A percentile compares a stretch with the other conserved stretches of the same genome.
These are phyloP conservation scores for Oreocharis arfaki DNA, from an alignment of 2,113 vertebrate genomes.

Conservation along the genomic window DNA sequence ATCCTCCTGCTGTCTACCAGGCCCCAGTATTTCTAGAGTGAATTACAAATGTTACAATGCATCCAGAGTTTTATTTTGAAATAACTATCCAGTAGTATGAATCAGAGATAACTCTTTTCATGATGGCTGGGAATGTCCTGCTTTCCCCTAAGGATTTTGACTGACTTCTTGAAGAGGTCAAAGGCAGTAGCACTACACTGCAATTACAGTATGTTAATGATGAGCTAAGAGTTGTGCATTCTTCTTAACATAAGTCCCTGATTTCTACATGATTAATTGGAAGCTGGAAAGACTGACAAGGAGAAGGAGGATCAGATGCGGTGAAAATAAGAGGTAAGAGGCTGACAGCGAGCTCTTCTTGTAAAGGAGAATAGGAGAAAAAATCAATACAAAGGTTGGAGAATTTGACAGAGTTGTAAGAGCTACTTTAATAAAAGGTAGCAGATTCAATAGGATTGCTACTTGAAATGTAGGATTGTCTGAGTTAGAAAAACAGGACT, in stretches of 20 bases:
- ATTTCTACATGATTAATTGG: constrained; percentile 57
- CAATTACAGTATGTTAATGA: constrained; percentile 55
- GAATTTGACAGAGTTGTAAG: constrained; percentile 66
- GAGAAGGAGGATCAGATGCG: constrained; percentile 48
- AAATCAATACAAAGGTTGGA: constrained; percentile 61
- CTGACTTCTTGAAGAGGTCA: constrained; percentile 20
- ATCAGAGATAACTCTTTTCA: not conserved
- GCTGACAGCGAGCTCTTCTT: constrained; percentile 51
- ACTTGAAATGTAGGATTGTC: constrained; percentile 49
- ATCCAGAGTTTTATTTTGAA: constrained; percentile 25
- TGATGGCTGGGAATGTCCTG: constrained; percentile 7
- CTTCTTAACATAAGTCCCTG: constrained; percentile 45
- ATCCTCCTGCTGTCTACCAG: not conserved
- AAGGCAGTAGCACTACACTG: not conserved
- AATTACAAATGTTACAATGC: not conserved
- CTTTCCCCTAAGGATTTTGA: not conserved
- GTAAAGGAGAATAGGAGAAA: constrained; percentile 58
- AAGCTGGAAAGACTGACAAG: constrained; percentile 34
- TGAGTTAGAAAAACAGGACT: constrained; percentile 14
- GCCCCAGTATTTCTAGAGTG: not conserved
- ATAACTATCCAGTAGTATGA: not conserved
- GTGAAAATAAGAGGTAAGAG: constrained; percentile 62
- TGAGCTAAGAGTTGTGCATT: constrained; percentile 29
- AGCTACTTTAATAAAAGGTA: constrained; percentile 63
- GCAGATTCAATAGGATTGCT: constrained; percentile 49